Evolutionary conservation across 1,140 invertebrate species (phyloP).

Genomic region (Aphaenogaster rudis): DNA sequence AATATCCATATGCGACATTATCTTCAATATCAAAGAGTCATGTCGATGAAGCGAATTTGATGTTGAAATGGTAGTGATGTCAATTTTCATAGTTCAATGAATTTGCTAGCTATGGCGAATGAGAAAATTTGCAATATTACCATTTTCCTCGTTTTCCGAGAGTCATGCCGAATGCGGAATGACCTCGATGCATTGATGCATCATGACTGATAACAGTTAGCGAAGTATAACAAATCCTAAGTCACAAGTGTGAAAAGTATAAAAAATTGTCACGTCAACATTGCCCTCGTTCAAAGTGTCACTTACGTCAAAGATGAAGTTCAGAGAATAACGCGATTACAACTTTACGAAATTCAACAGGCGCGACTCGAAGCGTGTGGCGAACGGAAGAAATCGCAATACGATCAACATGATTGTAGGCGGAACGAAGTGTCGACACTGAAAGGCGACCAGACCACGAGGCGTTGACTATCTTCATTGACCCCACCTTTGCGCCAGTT

Average conservation of each 20-base stretch:
- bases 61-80: not conserved
- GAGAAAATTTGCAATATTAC: not conserved
- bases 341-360: constrained; percentile 3
- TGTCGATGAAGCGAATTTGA: not conserved
- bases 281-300: not conserved
- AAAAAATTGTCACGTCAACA: not conserved
- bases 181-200: not conserved
- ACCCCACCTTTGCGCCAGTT: constrained; percentile 63
- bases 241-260: not conserved
- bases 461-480: constrained; percentile 69
- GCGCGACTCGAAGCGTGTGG: not conserved
- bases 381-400: constrained; percentile 7
- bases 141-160: not conserved
- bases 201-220: not conserved
- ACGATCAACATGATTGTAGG: constrained; percentile 37
- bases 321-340: not conserved
- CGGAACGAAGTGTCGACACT: constrained; percentile 70
- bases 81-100: not conserved
- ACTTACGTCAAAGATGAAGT: constrained; percentile 24
- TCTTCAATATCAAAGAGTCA: constrained; percentile 4
- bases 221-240: not conserved
- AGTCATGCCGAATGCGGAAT: not conserved
- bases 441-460: constrained; percentile 72
- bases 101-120: not conserved
- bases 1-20: not conserved